These are phyloP conservation scores for Marronus borbonicus DNA, from an alignment of 2,888 invertebrate species.

Conservation along the genomic window DNA sequence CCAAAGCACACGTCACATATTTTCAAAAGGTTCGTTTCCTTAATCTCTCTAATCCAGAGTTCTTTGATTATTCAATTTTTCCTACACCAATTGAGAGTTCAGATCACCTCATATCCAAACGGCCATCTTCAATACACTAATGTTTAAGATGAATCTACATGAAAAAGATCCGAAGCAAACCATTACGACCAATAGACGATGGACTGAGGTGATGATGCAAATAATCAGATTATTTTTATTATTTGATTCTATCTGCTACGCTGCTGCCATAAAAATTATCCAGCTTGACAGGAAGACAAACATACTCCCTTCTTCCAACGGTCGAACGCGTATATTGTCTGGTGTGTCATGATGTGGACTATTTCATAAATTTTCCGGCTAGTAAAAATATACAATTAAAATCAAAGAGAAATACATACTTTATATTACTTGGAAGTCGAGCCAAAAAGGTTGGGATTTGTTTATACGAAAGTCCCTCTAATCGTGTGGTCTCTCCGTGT, in stretches of 20 bases:
- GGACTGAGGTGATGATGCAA: conserved; percentile 30
- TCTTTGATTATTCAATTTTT: not conserved
- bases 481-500: conserved; percentile 8
- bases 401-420: conserved; percentile 27
- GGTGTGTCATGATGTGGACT: conserved; percentile 5
- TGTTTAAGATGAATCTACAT: conserved; percentile 7
- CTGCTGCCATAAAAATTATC: conserved; percentile 40
- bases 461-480: conserved; percentile 21
- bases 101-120: conserved; percentile 5
- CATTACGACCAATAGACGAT: conserved; percentile 13
- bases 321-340: conserved; percentile 17
- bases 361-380: conserved; percentile 41
- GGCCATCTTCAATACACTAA: conserved; percentile 17
- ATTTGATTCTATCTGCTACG: conserved; percentile 16
- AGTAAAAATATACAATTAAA: conserved; percentile 40
- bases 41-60: not conserved
- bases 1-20: not conserved
- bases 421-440: conserved; percentile 3
- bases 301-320: conserved; percentile 12
- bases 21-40: not conserved
- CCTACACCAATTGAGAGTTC: not conserved
- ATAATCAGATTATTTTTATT: conserved; percentile 44
- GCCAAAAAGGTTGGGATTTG: conserved; percentile 35
- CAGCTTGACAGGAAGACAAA: conserved; percentile 43
- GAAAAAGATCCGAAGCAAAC: conserved; percentile 7